phyloP scores from a whole-genome alignment of 1,140 invertebrate genomes.

The Platorchestia sp. region DNA sequence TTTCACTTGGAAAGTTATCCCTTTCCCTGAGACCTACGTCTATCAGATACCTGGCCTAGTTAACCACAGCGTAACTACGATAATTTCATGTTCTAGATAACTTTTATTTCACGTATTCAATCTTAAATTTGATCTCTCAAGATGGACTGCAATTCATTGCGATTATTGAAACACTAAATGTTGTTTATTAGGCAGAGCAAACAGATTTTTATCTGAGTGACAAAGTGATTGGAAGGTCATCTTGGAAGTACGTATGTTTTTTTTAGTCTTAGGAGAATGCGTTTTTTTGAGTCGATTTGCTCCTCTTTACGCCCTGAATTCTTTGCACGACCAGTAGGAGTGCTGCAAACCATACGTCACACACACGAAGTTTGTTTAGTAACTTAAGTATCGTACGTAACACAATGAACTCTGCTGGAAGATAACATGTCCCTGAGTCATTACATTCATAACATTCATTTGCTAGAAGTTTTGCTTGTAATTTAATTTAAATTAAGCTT shows the following conservation, averaged over 20 bases:
- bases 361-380: neutral
- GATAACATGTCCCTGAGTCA: too few species aligned
- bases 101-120: too few species aligned
- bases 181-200: neutral
- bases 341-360: neutral
- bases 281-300: too few species aligned
- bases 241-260: neutral
- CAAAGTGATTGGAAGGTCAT: neutral
- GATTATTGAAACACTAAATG: neutral
- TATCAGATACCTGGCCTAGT: neutral
- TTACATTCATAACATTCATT: too few species aligned
- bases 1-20: neutral
- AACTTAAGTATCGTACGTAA: neutral
- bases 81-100: neutral
- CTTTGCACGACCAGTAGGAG: neutral
- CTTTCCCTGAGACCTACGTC: neutral
- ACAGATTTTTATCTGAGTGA: neutral
- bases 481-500: too few species aligned
- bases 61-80: neutral
- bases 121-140: neutral
- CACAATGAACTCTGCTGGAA: neutral
- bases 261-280: too few species aligned
- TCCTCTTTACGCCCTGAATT: too few species aligned
- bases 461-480: too few species aligned
- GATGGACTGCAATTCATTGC: neutral